Evolutionary conservation across 2,113 vertebrate genomes (phyloP), one percentile per base, ranked within the genome.

Genomic region (Ascaphus truei): DNA sequence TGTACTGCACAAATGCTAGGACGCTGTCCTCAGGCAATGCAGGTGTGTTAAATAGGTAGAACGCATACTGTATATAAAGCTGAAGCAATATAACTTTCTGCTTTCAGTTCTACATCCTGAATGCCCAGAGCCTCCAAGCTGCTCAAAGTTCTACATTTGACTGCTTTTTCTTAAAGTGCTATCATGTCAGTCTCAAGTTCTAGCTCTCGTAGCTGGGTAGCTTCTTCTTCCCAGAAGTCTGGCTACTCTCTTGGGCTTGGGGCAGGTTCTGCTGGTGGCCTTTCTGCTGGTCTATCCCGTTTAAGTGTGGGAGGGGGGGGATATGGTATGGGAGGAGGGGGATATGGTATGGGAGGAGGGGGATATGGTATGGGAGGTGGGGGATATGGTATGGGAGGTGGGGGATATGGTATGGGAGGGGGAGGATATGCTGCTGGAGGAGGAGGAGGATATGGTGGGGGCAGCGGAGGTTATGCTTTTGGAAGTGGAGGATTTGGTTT

Each of bases 401-500:
- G 68, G 18, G 72, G 73, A 30, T 29, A 57, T 13, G 75, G 51
- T 11, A 12, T 72, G n/a, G 76, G 75, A 1, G 58, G 62, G 1
- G 71, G 72, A 4, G 72, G 63, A 3, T 56, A 57, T 22, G 65
- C 37, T 10, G 26, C 27, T 11, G 48, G 34, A 7, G 23, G 31
- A 25, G 62, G 73, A 12, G 30, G 13, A 26, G 63, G 53, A 23
- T n/a, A n/a, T n/a, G 37, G 23, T 31, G 52, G 50, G 18, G 39
- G 9, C 3, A 29, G 52, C 50, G 53, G 6, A 6, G 48, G 64
- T 9, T 29, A 10, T 3, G 56, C 36, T 34, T 47, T 67, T 2
- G 66, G 75, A 26, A 12, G n/a, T 7, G 73, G 68, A 1, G 50
- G 27, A 2, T 15, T 30, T 25, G 57, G 59, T 12, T 16, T 31